Percentiles rank a stretch among this genome's conserved stretches.
Conservation (phyloP, 2,113 vertebrate species). For the Sardina pilchardus region DNA sequence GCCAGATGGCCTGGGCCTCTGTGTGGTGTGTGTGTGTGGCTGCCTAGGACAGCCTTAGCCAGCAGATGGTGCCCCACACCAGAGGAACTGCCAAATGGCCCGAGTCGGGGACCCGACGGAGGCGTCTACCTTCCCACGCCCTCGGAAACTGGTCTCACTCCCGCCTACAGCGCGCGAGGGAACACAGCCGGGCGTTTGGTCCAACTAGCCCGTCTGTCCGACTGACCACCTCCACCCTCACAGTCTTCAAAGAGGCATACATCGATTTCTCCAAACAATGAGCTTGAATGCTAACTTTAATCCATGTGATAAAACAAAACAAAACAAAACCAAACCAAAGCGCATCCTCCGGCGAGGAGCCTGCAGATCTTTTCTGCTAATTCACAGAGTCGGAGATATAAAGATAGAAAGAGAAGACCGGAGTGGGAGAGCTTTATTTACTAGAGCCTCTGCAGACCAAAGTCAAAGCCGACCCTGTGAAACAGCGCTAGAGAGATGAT, state of each 20-base stretch:
- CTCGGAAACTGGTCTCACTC: not conserved
- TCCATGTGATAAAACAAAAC: not conserved
- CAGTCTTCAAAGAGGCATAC: not conserved
- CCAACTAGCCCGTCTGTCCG: not conserved
- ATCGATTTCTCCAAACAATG: not conserved
- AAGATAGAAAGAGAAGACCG: not conserved
- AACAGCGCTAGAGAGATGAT: not conserved
- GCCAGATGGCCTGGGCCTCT: not conserved
- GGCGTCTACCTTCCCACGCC: not conserved
- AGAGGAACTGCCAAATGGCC: not conserved
- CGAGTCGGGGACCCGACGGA: not conserved
- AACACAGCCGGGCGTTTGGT: not conserved
- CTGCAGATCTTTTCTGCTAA: not conserved
- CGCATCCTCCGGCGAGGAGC: not conserved
- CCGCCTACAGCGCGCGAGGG: not conserved
- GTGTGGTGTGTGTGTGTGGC: not conserved
- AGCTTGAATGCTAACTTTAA: not conserved
- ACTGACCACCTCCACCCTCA: not conserved
- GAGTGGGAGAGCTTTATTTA: not conserved
- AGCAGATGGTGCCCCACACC: constrained; percentile 3
- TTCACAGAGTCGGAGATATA: not conserved
- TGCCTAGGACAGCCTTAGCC: not conserved
- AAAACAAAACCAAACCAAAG: not conserved
- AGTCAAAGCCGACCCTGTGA: not conserved
- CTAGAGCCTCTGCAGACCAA: not conserved